A percentile compares a stretch with the other conserved stretches of the same genome.
phyloP scores from a whole-genome alignment of 2,113 vertebrate genomes.

The Brachyistius frenatus region DNA sequence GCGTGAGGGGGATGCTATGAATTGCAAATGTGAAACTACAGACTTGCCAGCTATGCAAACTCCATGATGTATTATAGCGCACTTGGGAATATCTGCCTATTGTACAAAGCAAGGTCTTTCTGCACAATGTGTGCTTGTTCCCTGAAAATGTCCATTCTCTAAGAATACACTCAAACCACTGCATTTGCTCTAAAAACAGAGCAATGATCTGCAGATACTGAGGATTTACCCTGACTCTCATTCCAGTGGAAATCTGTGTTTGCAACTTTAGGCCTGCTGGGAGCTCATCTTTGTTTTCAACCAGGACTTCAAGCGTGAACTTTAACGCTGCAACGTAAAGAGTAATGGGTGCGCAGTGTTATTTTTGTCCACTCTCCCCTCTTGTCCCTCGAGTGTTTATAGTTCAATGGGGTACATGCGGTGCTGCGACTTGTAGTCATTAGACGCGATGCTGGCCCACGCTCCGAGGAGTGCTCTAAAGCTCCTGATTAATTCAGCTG shows the following conservation, averaged over 20 bases:
- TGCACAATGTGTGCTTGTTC: slow-evolving; percentile 8
- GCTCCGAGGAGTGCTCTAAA: slow-evolving; percentile 40
- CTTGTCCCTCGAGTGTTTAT: slow-evolving; percentile 44
- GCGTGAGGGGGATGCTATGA: slow-evolving; percentile 54
- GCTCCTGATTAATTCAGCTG: slow-evolving; percentile 71
- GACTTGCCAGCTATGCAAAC: slow-evolving; percentile 71
- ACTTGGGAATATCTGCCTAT: slow-evolving; percentile 55
- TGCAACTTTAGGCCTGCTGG: slow-evolving; percentile 21
- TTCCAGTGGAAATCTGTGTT: slow-evolving; percentile 25
- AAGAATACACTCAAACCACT: slow-evolving; percentile 20
- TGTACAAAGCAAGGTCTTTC: slow-evolving; percentile 45
- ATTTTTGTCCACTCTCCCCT: slow-evolving; percentile 23
- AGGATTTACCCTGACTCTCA: neutral
- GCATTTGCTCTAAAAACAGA: slow-evolving; percentile 28
- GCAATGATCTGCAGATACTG: neutral
- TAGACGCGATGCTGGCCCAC: slow-evolving; percentile 41
- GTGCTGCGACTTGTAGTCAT: slow-evolving; percentile 52
- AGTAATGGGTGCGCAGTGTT: slow-evolving; percentile 35
- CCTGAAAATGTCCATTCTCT: slow-evolving; percentile 38
- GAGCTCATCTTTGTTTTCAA: slow-evolving; percentile 22
- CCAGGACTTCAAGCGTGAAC: slow-evolving; percentile 26
- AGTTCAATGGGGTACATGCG: slow-evolving; percentile 59
- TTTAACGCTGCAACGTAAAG: slow-evolving; percentile 21
- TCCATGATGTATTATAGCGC: slow-evolving; percentile 60
- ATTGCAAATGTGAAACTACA: slow-evolving; percentile 70